Conservation (phyloP, 2,888 invertebrate species). For the Drosophila eohydei region DNA sequence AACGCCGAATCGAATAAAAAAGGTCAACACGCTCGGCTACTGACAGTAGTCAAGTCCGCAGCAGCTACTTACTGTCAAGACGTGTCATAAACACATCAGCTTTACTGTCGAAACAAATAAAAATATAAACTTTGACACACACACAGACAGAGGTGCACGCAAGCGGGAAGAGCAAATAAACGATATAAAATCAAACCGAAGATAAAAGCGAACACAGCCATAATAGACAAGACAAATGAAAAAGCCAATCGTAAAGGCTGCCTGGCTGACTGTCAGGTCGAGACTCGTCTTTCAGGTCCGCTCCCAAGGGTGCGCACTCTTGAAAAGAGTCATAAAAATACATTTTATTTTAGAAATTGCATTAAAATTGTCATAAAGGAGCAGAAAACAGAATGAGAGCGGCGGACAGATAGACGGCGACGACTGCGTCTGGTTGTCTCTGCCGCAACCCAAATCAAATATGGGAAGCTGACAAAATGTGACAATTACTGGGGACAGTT, state of each 20-base stretch:
- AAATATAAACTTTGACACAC: constrained; percentile 80
- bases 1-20: constrained; percentile 55
- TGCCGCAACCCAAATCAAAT: constrained; percentile 65
- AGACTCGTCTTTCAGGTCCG: constrained; percentile 36
- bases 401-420: not conserved
- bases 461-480: constrained; percentile 80
- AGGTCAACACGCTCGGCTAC: constrained; percentile 62
- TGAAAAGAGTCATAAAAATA: constrained; percentile 68
- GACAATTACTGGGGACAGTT: constrained; percentile 78
- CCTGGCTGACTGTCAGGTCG: constrained; percentile 38
- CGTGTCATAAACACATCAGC: constrained; percentile 81
- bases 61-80: constrained; percentile 80
- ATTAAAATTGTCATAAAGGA: constrained; percentile 77
- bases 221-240: constrained; percentile 63
- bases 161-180: constrained; percentile 36
- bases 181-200: constrained; percentile 70
- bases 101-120: constrained; percentile 81
- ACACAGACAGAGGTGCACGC: constrained; percentile 18
- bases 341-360: constrained; percentile 80
- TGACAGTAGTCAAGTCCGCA: constrained; percentile 66
- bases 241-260: constrained; percentile 56
- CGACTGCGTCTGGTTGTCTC: constrained; percentile 10
- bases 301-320: constrained; percentile 57
- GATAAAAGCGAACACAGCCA: constrained; percentile 65
- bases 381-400: constrained; percentile 11